Conservation (phyloP, 2,113 vertebrate genomes). For the Pica pica region DNA sequence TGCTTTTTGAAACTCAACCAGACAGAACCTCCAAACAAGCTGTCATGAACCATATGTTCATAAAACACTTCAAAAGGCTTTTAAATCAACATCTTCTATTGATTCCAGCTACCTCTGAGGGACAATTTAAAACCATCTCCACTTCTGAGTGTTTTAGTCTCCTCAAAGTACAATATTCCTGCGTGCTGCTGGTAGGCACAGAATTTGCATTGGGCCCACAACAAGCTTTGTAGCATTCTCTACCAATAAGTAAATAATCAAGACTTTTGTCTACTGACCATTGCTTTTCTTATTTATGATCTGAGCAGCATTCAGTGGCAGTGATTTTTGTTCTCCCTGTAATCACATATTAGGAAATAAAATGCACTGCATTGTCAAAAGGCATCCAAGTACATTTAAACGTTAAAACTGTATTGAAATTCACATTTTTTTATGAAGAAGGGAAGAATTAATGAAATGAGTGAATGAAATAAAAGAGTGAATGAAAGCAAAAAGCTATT, state of each 20-base stretch:
- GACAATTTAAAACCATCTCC: not conserved
- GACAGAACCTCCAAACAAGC: not conserved
- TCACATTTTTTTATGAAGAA: not conserved
- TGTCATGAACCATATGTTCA: not conserved
- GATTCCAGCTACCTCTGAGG: not conserved
- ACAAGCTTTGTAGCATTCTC: not conserved
- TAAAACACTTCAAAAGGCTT: not conserved
- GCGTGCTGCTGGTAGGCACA: not conserved
- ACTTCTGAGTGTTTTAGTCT: not conserved
- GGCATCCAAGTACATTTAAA: not conserved
- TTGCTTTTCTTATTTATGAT: not conserved
- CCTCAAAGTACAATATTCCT: not conserved
- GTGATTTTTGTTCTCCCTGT: not conserved
- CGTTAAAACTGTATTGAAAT: not conserved
- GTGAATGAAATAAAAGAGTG: not conserved
- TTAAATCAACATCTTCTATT: not conserved
- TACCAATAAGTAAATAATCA: not conserved
- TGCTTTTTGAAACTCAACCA: not conserved
- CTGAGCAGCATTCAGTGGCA: not conserved
- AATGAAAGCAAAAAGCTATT: not conserved
- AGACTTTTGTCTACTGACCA: not conserved
- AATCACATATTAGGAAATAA: not conserved
- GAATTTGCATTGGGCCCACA: not conserved
- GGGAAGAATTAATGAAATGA: not conserved
- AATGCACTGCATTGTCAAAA: not conserved